Conservation (phyloP, 2,888 invertebrate species). For the Andrena hattorfiana region DNA sequence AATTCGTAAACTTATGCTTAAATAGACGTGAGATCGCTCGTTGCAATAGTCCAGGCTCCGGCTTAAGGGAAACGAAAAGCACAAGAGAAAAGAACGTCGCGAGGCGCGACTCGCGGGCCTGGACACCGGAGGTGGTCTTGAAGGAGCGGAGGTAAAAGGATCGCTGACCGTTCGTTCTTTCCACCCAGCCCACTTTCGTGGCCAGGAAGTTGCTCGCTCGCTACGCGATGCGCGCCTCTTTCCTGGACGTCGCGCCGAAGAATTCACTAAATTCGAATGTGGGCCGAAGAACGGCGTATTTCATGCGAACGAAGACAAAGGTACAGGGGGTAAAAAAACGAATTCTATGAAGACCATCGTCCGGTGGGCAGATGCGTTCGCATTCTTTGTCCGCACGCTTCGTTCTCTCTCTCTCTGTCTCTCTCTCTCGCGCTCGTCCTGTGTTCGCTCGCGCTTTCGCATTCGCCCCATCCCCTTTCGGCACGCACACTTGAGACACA, state of each 20-base stretch:
- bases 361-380: slow-evolving; percentile 28
- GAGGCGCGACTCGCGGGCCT: slow-evolving; percentile 7
- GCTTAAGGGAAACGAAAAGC: slow-evolving; percentile 54
- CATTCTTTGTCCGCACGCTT: slow-evolving; percentile 17
- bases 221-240: not conserved
- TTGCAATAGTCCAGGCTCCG: slow-evolving; percentile 83
- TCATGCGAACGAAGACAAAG: slow-evolving; percentile 1
- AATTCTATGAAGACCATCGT: slow-evolving; percentile 34
- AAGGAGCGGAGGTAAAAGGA: too few relatives aligned
- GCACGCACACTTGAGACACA: slow-evolving; percentile 25
- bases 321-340: slow-evolving; percentile 7
- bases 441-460: slow-evolving; percentile 35
- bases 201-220: not conserved
- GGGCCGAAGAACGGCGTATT: slow-evolving; percentile 9
- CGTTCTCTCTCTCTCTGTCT: slow-evolving; percentile 2
- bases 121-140: slow-evolving; percentile 29
- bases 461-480: slow-evolving; percentile 5
- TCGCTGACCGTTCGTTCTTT: slow-evolving; percentile 13
- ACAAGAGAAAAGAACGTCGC: slow-evolving; percentile 29
- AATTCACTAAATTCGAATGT: slow-evolving; percentile 40
- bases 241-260: slow-evolving; percentile 1
- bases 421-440: slow-evolving; percentile 3
- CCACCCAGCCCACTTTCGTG: not conserved
- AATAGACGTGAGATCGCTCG: slow-evolving; percentile 84
- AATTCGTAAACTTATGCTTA: slow-evolving; percentile 78